Conservation (phyloP, 2,888 invertebrate genomes). For the Trichogramma dendrolimi region DNA sequence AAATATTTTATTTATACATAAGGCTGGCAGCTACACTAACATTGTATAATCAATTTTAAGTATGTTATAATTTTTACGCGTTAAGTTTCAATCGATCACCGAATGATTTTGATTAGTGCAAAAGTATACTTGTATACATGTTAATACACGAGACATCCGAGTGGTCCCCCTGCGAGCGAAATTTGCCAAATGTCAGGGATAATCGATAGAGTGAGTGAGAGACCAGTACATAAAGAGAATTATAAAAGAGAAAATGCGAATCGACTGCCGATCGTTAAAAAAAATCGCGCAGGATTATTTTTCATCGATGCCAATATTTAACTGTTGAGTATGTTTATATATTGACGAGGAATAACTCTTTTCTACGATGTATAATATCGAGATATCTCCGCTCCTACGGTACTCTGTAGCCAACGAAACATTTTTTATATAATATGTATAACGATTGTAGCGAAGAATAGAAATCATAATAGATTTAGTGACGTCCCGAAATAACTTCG, state of each 20-base stretch:
- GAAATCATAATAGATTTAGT: neutral
- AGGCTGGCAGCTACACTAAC: too few species aligned
- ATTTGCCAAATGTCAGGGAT: too few species aligned
- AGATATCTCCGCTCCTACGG: conserved; percentile 23
- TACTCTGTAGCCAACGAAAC: too few species aligned
- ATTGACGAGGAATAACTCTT: conserved; percentile 12
- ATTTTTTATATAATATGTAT: conserved; percentile 6
- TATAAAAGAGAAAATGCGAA: conserved; percentile 8
- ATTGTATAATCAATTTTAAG: too few species aligned
- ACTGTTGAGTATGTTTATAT: conserved; percentile 23
- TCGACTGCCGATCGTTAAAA: conserved; percentile 23
- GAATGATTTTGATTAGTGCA: too few species aligned
- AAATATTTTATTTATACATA: too few species aligned
- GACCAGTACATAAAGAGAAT: conserved; percentile 1
- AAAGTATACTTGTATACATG: too few species aligned
- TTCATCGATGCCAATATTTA: conserved; percentile 28
- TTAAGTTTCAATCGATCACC: too few species aligned
- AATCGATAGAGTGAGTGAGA: neutral
- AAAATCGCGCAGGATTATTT: conserved; percentile 23
- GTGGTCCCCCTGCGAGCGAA: too few species aligned
- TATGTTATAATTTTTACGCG: too few species aligned
- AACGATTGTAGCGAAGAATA: conserved; percentile 1
- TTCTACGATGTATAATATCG: conserved; percentile 23
- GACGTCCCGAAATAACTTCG: neutral
- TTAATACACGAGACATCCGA: too few species aligned